These are phyloP conservation scores for Nasua narica DNA, from an alignment of 2,797 vertebrate genomes.

Conservation along the genomic window DNA sequence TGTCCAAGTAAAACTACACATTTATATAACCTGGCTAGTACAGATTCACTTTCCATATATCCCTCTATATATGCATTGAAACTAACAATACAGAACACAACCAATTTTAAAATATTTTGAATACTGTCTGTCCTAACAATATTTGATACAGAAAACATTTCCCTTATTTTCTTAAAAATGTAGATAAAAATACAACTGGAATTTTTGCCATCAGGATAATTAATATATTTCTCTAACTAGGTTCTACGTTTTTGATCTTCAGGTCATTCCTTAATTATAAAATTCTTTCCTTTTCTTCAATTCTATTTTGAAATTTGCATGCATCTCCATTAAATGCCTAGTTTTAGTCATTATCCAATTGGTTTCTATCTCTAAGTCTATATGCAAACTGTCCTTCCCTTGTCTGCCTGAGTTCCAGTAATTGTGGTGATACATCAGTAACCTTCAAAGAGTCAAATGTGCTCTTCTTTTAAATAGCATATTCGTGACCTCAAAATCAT, in stretches of 20 bases:
- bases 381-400: background rate
- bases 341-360: background rate
- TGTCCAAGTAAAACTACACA: background rate
- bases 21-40: background rate
- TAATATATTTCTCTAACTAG: background rate
- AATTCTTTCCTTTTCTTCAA: background rate
- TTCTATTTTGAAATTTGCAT: background rate
- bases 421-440: background rate
- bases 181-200: background rate
- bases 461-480: conserved; percentile 28
- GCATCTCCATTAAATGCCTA: background rate
- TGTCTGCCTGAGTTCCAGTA: conserved; percentile 23
- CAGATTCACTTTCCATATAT: background rate
- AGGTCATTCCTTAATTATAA: background rate
- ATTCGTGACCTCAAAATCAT: background rate
- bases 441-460: conserved; percentile 5
- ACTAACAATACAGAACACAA: background rate
- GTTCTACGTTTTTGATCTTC: background rate
- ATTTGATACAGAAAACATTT: background rate
- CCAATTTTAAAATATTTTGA: background rate
- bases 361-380: background rate
- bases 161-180: background rate
- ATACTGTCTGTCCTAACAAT: background rate
- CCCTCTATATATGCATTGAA: background rate
- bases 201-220: background rate